Base-by-base conservation (phyloP, 2,888 invertebrate genomes). In the Pyrgus malvae region DNA sequence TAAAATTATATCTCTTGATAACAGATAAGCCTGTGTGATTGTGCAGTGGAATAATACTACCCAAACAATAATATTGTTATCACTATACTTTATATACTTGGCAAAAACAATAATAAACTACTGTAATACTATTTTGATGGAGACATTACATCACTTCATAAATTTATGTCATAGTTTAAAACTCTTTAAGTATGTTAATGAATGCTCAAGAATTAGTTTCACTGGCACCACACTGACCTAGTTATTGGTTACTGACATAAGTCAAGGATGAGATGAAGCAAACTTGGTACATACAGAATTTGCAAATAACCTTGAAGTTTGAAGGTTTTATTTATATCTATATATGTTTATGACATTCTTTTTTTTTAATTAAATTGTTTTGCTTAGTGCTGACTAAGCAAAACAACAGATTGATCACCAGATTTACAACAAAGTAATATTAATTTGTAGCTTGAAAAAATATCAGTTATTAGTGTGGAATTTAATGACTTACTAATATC, bases 171-270 rank as follows among this genome's bases (percentile, higher is more conserved):
- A 37, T n/a, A 17, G 4, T 16, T 16, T 12, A 40, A 11, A 23
- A 5, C 17, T 29, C 2, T 9, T 2, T 37, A 17, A 40, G 3
- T n/a, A 21, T 27, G 27, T 27, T 4, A 33, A 25, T 17, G 6
- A 16, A 35, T 40, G 23, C 17, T 19, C 45, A 45, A 27, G 8
- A 25, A 17, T 27, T 2, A 48, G 16, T 37, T 48, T 37, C 12
- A 38, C 19, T 19, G 29, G n/a, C 29, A 45, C 11, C 38, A 53
- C 21, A 38, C 23, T 53, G 53, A 53, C 45, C 45, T 40, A 53
- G 16, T 31, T 53, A 49, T 53, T 53, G 6, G 21, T 19, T 11
- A 27, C 12, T 51, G 27, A 51, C 50, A 50, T 31, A 21, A 53
- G 17, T 53, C 38, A 48, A 48, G 38, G 23, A 17, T 40, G 21